phyloP scores from a whole-genome alignment of 2,888 invertebrate genomes.

The Teleogryllus oceanicus region DNA sequence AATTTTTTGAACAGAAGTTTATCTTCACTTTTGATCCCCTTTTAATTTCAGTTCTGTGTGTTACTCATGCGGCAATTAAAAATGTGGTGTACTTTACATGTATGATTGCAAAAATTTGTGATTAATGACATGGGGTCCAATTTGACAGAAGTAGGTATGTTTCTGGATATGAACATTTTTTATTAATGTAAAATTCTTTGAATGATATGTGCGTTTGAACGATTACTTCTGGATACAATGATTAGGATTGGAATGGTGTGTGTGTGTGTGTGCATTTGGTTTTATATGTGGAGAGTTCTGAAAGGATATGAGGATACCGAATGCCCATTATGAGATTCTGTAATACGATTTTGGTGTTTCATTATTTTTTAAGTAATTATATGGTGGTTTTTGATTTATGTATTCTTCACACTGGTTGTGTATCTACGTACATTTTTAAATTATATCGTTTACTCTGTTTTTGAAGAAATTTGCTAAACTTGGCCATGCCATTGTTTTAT shows the following conservation, averaged over 20 bases:
- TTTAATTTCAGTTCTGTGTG: not conserved
- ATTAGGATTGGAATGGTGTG: not conserved
- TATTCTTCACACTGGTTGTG: too few species aligned
- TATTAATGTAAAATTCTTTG: too few species aligned
- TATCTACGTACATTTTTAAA: too few species aligned
- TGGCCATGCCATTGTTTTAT: too few species aligned
- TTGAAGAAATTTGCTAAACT: too few species aligned
- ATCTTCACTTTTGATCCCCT: not conserved
- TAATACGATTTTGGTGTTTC: too few species aligned
- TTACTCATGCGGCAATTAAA: not conserved
- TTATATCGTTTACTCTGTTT: too few species aligned
- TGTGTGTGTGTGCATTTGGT: not conserved
- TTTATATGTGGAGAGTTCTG: not conserved
- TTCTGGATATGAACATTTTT: not conserved
- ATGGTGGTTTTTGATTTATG: too few species aligned
- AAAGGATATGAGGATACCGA: not conserved
- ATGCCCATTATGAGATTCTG: not conserved
- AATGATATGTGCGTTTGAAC: not conserved
- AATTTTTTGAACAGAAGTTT: not conserved
- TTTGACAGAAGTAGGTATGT: slow-evolving; percentile 12
- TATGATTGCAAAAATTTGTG: not conserved
- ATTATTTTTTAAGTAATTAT: too few species aligned
- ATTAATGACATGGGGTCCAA: slow-evolving; percentile 6
- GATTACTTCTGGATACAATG: not conserved
- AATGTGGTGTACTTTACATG: not conserved